Conservation (phyloP, 1,140 invertebrate species). For the Coboldia fuscipes region DNA sequence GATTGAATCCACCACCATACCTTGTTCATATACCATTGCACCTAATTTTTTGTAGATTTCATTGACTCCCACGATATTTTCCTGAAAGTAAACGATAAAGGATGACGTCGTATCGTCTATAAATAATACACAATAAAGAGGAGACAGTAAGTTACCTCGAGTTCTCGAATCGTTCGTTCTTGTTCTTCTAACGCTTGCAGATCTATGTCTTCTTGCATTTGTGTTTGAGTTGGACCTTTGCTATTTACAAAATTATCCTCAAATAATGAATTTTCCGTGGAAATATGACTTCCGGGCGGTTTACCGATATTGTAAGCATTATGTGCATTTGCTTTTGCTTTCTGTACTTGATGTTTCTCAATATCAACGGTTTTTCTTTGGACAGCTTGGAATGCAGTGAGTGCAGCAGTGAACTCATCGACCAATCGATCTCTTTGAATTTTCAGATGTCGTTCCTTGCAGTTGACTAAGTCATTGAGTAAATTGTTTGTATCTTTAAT, state of each 20-base stretch:
- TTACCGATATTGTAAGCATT: constrained; percentile 16
- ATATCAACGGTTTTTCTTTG: constrained; percentile 21
- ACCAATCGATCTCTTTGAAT: constrained; percentile 79
- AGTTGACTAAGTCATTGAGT: constrained; percentile 41
- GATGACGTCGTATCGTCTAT: not conserved
- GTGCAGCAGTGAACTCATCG: constrained; percentile 81
- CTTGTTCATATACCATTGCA: constrained; percentile 89
- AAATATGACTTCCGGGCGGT: constrained; percentile 14
- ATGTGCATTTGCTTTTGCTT: constrained; percentile 14
- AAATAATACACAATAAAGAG: not conserved
- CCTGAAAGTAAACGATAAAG: constrained; percentile 31
- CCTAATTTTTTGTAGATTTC: constrained; percentile 97
- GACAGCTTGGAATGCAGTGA: constrained; percentile 64
- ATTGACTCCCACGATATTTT: constrained; percentile 88
- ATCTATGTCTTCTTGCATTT: constrained; percentile 63
- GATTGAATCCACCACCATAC: constrained; percentile 90
- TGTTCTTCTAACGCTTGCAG: constrained; percentile 69
- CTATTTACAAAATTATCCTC: constrained; percentile 19
- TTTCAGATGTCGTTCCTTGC: constrained; percentile 58
- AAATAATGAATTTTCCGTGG: constrained; percentile 15
- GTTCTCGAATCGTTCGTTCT: constrained; percentile 69
- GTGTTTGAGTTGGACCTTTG: constrained; percentile 35
- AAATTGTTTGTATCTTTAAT: constrained; percentile 82
- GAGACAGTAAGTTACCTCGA: constrained; percentile 43
- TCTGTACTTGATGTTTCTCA: constrained; percentile 16